Evolutionary conservation across 2,888 invertebrate genomes (phyloP).

Genomic region (Isoperla grammatica): DNA sequence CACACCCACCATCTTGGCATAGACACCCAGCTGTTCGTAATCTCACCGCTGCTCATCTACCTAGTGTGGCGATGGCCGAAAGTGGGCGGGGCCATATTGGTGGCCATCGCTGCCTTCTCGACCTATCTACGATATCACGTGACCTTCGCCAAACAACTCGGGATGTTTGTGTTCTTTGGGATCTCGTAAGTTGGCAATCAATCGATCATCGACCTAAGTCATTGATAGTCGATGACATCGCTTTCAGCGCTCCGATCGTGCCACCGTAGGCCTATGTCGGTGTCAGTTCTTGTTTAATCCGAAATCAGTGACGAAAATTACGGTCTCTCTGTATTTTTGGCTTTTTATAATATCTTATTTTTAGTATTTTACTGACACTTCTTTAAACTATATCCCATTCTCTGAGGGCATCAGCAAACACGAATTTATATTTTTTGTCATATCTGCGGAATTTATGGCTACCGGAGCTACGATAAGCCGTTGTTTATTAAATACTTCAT

Average conservation of each 20-base stretch:
- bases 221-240: background rate
- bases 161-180: slow-evolving; percentile 63
- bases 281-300: slow-evolving; percentile 1
- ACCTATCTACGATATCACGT: slow-evolving; percentile 57
- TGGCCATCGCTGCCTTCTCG: slow-evolving; percentile 48
- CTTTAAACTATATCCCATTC: too few species aligned
- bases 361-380: too few species aligned
- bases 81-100: slow-evolving; percentile 46
- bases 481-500: too few species aligned
- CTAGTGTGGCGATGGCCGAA: slow-evolving; percentile 57
- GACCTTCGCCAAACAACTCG: slow-evolving; percentile 53
- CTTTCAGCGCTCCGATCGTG: background rate
- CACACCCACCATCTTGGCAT: slow-evolving; percentile 68
- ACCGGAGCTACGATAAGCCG: too few species aligned
- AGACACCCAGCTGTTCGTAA: slow-evolving; percentile 60
- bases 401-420: too few species aligned
- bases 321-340: too few species aligned
- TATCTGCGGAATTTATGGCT: too few species aligned
- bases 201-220: background rate
- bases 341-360: too few species aligned
- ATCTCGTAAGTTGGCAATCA: slow-evolving; percentile 54
- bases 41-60: slow-evolving; percentile 55
- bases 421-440: too few species aligned
- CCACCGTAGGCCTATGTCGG: background rate
- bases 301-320: too few species aligned